Evolutionary conservation across 2,113 vertebrate genomes (phyloP).

Genomic region (Festucalex cinctus): DNA sequence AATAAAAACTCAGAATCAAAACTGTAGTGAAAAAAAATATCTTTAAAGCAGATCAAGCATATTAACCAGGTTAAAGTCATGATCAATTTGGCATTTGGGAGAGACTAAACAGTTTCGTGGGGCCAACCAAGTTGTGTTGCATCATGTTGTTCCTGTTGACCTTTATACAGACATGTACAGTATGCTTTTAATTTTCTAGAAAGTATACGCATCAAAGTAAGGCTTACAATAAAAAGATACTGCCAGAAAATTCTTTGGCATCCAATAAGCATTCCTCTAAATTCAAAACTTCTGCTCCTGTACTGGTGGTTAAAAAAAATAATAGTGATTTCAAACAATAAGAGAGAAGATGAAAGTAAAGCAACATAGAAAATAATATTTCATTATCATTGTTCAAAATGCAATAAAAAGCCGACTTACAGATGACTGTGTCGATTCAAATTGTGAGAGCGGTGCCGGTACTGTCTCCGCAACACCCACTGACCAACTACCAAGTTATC

Average conservation of each 20-base stretch:
- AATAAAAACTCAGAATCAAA: too few relatives aligned
- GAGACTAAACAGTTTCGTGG: conserved; percentile 20
- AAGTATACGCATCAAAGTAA: conserved; percentile 64
- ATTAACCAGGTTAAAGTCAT: not conserved
- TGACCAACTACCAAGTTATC: conserved; percentile 12
- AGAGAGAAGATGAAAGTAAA: conserved; percentile 21
- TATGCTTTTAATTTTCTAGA: conserved; percentile 58
- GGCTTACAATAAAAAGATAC: conserved; percentile 55
- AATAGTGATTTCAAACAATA: conserved; percentile 23
- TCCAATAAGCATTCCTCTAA: conserved; percentile 52
- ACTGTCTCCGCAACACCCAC: conserved; percentile 17
- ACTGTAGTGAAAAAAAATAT: not conserved
- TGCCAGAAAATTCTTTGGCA: conserved; percentile 61
- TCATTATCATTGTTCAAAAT: not conserved
- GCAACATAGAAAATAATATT: not conserved
- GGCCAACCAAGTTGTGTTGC: conserved; percentile 25
- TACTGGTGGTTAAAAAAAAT: conserved; percentile 49
- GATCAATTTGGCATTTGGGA: conserved; percentile 9
- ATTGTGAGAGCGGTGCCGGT: conserved; percentile 4
- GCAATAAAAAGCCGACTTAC: conserved; percentile 7
- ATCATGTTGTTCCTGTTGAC: conserved; percentile 45
- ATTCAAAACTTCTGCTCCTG: conserved; percentile 48
- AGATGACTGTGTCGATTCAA: conserved; percentile 25
- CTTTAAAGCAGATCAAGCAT: not conserved
- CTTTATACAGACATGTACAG: conserved; percentile 52